phyloP scores from a whole-genome alignment of 2,113 vertebrate genomes.

The Rhinopomastus cyanomelas region DNA sequence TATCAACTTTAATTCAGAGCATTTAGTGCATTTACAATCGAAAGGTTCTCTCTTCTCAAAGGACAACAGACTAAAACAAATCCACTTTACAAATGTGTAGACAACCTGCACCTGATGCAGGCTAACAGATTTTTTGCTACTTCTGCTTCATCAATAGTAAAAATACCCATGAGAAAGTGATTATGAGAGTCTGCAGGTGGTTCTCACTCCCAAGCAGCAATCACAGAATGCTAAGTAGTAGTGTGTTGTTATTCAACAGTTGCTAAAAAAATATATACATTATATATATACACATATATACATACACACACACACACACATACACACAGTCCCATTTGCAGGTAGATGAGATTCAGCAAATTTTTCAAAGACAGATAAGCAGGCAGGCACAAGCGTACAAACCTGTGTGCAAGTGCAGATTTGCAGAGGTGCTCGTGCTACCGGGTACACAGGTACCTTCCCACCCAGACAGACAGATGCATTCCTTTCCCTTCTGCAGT shows the following conservation, averaged over 20 bases:
- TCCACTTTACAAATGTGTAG: not conserved
- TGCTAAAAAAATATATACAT: not conserved
- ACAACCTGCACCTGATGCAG: slow-evolving; percentile 11
- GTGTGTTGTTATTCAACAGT: slow-evolving; percentile 47
- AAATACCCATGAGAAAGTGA: not conserved
- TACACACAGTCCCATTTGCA: not conserved
- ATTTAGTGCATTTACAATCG: slow-evolving; percentile 62
- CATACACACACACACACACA: too few species aligned
- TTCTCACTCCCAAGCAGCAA: not conserved
- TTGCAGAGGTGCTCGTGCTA: not conserved
- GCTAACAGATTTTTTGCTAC: not conserved
- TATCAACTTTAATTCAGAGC: slow-evolving; percentile 2
- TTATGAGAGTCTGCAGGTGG: not conserved
- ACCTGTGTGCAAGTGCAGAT: not conserved
- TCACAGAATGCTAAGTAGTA: slow-evolving; percentile 25
- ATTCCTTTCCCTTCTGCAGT: not conserved
- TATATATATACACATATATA: not conserved
- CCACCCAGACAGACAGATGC: not conserved
- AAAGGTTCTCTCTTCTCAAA: not conserved
- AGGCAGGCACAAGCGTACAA: not conserved
- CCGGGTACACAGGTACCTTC: not conserved
- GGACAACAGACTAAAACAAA: not conserved
- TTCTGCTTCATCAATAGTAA: not conserved
- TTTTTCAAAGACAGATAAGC: not conserved
- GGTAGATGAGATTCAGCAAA: not conserved